Evolutionary conservation across 2,113 vertebrate species (phyloP).

Genomic region (Megatriorchis doriae): DNA sequence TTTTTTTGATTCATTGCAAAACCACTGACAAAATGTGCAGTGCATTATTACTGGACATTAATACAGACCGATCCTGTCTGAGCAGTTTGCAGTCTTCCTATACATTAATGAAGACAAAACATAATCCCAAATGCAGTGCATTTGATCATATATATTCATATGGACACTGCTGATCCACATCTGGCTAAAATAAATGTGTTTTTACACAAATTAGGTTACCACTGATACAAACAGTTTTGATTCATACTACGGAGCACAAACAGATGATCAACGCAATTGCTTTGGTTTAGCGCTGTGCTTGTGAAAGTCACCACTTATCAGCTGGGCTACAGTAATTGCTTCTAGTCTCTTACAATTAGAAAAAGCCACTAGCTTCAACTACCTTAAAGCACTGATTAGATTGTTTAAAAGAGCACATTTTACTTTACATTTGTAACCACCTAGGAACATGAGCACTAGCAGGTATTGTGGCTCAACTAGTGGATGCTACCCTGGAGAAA

Average conservation of each 20-base stretch:
- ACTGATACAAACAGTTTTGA: neutral
- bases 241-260: neutral
- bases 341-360: neutral
- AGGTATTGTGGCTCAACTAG: neutral
- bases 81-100: neutral
- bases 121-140: neutral
- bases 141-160: neutral
- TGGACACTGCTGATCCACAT: neutral
- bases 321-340: neutral
- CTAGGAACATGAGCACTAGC: neutral
- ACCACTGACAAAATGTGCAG: neutral
- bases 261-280: neutral
- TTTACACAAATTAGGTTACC: neutral
- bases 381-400: neutral
- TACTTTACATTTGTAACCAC: neutral
- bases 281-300: neutral
- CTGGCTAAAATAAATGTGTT: neutral
- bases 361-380: neutral
- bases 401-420: neutral
- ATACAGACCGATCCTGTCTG: neutral
- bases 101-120: neutral
- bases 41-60: neutral
- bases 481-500: neutral
- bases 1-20: neutral
- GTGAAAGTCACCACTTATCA: neutral